These are phyloP conservation scores for Chionomys nivalis DNA, from an alignment of 2,113 vertebrate species.

Conservation along the genomic window DNA sequence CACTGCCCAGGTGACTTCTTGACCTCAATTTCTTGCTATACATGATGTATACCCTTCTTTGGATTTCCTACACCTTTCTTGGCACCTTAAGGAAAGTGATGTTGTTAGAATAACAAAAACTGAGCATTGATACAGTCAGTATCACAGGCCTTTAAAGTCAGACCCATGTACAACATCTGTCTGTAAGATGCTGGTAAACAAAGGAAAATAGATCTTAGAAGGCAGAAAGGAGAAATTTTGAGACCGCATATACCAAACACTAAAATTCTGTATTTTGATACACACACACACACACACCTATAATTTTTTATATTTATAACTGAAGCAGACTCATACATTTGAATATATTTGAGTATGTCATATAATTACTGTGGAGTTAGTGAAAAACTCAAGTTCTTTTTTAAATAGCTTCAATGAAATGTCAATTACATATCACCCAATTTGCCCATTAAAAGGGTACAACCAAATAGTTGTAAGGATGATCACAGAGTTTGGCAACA, in stretches of 20 bases:
- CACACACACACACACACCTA: not conserved
- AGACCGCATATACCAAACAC: not conserved
- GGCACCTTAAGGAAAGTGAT: not conserved
- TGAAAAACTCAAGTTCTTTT: not conserved
- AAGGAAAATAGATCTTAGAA: not conserved
- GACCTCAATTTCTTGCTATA: not conserved
- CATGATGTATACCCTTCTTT: not conserved
- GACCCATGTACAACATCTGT: not conserved
- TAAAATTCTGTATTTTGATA: conserved; percentile 29
- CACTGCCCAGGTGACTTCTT: not conserved
- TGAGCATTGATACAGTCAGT: not conserved
- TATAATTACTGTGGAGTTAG: not conserved
- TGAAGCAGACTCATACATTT: conserved; percentile 10
- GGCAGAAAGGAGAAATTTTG: not conserved
- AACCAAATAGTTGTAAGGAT: not conserved
- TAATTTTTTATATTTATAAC: conserved; percentile 8
- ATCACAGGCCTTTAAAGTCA: not conserved
- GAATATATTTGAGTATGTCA: conserved; percentile 6
- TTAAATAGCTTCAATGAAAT: not conserved
- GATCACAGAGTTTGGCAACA: not conserved
- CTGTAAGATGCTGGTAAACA: not conserved
- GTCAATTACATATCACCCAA: not conserved
- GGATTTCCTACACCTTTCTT: not conserved
- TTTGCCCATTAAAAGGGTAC: not conserved
- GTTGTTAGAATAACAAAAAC: not conserved